phyloP scores from a whole-genome alignment of 2,113 vertebrate genomes.

The Ceuthmochares aereus region DNA sequence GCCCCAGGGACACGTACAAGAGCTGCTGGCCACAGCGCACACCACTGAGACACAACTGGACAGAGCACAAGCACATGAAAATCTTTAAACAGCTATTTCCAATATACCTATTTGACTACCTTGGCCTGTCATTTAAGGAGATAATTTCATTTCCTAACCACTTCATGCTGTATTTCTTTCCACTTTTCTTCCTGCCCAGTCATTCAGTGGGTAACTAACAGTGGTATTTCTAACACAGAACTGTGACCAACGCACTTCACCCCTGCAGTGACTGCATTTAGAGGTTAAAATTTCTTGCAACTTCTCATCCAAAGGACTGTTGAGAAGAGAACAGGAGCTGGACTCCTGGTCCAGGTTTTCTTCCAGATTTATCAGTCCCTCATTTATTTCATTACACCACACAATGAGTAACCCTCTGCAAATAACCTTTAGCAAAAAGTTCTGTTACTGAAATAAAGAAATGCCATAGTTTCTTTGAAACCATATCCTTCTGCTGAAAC shows the following conservation, averaged over 20 bases:
- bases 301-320: background rate
- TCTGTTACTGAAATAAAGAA: slow-evolving; percentile 37
- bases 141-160: background rate
- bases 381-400: background rate
- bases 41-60: rapidly evolving
- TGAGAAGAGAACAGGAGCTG: background rate
- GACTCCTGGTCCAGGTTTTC: background rate
- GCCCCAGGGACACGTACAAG: rapidly evolving
- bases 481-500: slow-evolving; percentile 39
- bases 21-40: background rate
- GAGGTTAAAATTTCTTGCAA: background rate
- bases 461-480: slow-evolving; percentile 44
- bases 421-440: slow-evolving; percentile 50
- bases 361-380: background rate
- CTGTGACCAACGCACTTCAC: background rate
- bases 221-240: background rate
- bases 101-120: background rate
- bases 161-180: background rate
- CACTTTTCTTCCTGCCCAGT: background rate
- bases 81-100: background rate
- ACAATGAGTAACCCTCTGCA: background rate
- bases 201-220: background rate
- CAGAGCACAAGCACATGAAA: rapidly evolving
- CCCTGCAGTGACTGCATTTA: rapidly evolving
- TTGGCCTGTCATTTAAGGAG: background rate